Evolutionary conservation across 2,888 invertebrate species (phyloP).

Genomic region (Netelia virgata): DNA sequence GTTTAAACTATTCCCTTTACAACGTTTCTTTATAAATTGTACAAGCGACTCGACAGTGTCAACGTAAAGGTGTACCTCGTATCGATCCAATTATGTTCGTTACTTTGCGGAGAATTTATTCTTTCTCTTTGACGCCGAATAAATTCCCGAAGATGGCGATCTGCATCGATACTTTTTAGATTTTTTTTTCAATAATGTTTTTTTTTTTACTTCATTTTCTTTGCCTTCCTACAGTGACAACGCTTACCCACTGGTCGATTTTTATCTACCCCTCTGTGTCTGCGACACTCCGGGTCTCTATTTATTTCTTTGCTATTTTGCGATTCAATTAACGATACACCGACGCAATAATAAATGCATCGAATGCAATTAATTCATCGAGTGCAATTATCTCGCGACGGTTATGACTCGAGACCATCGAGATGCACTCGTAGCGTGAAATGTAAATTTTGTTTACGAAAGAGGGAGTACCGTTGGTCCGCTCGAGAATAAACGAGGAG

Average conservation of each 20-base stretch:
- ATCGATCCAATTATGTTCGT: slow-evolving; percentile 65
- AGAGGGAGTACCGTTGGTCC: not conserved
- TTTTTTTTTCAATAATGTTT: not conserved
- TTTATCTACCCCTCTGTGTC: not conserved
- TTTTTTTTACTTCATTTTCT: not conserved
- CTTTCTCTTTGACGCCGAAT: slow-evolving; percentile 60
- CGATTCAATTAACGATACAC: slow-evolving; percentile 39
- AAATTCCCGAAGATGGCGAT: slow-evolving; percentile 42
- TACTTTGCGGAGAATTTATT: slow-evolving; percentile 43
- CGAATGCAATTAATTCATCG: slow-evolving; percentile 38
- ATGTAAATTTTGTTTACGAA: slow-evolving; percentile 12
- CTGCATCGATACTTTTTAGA: slow-evolving; percentile 28
- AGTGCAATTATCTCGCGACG: not conserved
- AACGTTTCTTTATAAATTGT: not conserved
- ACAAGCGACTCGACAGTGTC: slow-evolving; percentile 1
- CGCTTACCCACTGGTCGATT: too few relatives aligned
- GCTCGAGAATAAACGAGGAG: not conserved
- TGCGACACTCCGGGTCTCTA: not conserved
- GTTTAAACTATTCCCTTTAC: slow-evolving; percentile 50
- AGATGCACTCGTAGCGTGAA: slow-evolving; percentile 17
- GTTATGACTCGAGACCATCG: not conserved
- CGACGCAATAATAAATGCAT: slow-evolving; percentile 25
- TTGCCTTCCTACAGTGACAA: not conserved
- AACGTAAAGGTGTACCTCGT: slow-evolving; percentile 3
- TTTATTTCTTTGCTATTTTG: not conserved